A percentile compares a stretch with the other conserved stretches of the same genome.
Evolutionary conservation across 2,113 vertebrate genomes (phyloP).

Genomic region (Xyrauchen texanus): DNA sequence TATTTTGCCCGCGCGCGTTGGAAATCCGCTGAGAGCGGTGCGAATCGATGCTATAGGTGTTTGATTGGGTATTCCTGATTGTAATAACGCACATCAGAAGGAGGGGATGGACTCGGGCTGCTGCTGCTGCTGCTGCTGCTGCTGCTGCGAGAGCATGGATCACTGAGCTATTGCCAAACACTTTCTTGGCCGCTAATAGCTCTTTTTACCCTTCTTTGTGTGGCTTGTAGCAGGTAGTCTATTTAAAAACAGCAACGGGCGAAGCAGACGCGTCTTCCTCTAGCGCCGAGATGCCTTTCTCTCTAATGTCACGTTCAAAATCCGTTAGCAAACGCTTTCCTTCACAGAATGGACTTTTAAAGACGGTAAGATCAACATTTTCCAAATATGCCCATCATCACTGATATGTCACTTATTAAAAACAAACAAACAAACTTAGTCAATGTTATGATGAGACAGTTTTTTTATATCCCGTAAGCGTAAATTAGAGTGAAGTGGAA

Average conservation of each 20-base stretch:
- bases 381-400: constrained; percentile 62
- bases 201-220: constrained; percentile 67
- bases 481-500: constrained; percentile 56
- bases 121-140: constrained; percentile 71
- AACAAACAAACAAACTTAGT: constrained; percentile 28
- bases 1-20: constrained; percentile 75
- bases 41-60: constrained; percentile 90
- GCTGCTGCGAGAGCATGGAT: constrained; percentile 74
- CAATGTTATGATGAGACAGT: constrained; percentile 16
- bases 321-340: constrained; percentile 55
- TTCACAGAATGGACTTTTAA: constrained; percentile 66
- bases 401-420: constrained; percentile 45
- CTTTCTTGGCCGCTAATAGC: constrained; percentile 74
- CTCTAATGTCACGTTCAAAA: constrained; percentile 62
- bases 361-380: constrained; percentile 74
- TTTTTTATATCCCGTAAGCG: constrained; percentile 44
- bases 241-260: constrained; percentile 74
- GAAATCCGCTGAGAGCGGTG: constrained; percentile 73
- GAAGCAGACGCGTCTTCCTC: constrained; percentile 69
- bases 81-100: constrained; percentile 80
- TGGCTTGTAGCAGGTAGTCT: constrained; percentile 66
- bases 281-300: constrained; percentile 61
- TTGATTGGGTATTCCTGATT: constrained; percentile 92
- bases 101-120: constrained; percentile 72
- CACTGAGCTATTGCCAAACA: constrained; percentile 75